A percentile compares a stretch with the other conserved stretches of the same genome.
Conservation (phyloP, 2,113 vertebrate genomes). For the Rhinolophus sinicus region DNA sequence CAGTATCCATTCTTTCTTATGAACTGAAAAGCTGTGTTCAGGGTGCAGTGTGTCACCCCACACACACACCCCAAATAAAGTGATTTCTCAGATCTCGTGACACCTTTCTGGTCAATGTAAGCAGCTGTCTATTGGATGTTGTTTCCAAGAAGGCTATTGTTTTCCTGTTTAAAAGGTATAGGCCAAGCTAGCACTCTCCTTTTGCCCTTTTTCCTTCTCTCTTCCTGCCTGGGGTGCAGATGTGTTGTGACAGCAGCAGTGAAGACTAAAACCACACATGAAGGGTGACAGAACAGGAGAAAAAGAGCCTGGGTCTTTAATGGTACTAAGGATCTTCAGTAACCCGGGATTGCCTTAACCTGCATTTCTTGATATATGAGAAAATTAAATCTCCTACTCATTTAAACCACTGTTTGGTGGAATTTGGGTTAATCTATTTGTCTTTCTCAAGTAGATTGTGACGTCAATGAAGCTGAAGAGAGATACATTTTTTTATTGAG, state of each 20-base stretch:
- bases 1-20: not conserved
- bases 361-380: not conserved
- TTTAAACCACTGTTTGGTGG: not conserved
- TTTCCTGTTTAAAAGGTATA: not conserved
- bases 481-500: not conserved
- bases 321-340: not conserved
- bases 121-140: not conserved
- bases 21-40: conserved; percentile 1
- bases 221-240: not conserved
- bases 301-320: not conserved
- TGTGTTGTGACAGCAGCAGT: not conserved
- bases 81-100: not conserved
- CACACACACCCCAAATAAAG: not conserved
- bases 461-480: not conserved
- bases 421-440: not conserved
- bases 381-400: conserved; percentile 17
- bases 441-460: not conserved
- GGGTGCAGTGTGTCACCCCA: not conserved
- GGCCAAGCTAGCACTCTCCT: not conserved
- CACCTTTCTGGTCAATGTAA: not conserved
- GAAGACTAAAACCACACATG: not conserved
- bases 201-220: not conserved
- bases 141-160: conserved; percentile 1
- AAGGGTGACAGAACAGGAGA: not conserved
- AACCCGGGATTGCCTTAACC: not conserved